A percentile compares a stretch with the other conserved stretches of the same genome.
Conservation (phyloP, 2,888 invertebrate species). For the Heliconius ismenius region DNA sequence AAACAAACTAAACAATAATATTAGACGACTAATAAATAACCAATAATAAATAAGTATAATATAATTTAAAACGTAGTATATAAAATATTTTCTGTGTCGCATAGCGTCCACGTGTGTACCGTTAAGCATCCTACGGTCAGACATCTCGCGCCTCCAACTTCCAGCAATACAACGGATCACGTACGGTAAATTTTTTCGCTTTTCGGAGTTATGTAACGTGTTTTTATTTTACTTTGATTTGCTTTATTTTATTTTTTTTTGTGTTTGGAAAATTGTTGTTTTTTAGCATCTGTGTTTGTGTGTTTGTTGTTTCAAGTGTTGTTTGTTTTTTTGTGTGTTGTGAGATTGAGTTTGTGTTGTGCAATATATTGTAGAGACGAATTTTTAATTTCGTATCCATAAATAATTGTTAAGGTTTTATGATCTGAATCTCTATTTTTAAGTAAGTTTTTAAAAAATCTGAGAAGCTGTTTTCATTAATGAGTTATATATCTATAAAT, state of each 20-base stretch:
- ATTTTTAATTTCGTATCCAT: no score
- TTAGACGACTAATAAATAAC: background rate
- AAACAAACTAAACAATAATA: background rate
- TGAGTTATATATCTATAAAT: no score
- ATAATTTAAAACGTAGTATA: slow-evolving; percentile 18
- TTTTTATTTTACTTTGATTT: slow-evolving; percentile 14
- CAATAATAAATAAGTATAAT: background rate
- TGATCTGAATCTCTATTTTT: no score
- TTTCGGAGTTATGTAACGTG: slow-evolving; percentile 29
- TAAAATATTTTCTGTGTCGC: slow-evolving; percentile 38
- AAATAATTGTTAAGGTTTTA: no score
- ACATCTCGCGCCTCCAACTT: slow-evolving; percentile 22
- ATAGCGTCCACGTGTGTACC: slow-evolving; percentile 40
- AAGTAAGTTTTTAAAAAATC: no score
- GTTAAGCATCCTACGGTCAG: slow-evolving; percentile 40
- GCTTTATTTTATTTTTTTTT: background rate
- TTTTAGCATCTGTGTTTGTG: background rate
- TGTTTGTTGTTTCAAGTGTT: background rate
- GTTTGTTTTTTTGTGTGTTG: background rate
- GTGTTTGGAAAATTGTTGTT: background rate
- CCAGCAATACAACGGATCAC: slow-evolving; percentile 41
- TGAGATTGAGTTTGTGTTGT: background rate
- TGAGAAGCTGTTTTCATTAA: no score
- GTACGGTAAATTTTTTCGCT: slow-evolving; percentile 41
- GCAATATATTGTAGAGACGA: background rate